Conservation (phyloP, 2,888 invertebrate genomes). For the Orthosia incerta region DNA sequence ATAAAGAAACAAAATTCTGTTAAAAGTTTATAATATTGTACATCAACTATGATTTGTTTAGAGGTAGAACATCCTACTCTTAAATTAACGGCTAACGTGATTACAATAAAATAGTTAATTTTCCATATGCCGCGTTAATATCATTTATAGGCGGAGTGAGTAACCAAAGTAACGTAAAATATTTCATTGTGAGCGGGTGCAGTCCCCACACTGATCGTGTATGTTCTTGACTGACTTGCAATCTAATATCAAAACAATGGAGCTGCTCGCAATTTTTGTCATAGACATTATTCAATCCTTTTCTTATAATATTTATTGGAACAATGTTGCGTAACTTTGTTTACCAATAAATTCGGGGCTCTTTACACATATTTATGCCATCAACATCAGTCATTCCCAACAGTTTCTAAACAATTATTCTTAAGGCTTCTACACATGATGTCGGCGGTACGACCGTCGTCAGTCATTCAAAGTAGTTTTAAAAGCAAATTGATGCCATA, state of each 20-base stretch:
- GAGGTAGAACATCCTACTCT: conserved; percentile 91
- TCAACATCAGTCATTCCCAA: conserved; percentile 24
- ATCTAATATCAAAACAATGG: background rate
- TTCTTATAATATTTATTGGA: conserved; percentile 1
- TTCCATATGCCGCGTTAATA: conserved; percentile 83
- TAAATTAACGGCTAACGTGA: conserved; percentile 88
- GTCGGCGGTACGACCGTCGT: no score
- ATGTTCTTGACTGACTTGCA: background rate
- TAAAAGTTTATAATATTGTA: conserved; percentile 90
- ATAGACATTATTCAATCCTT: background rate
- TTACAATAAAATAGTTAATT: conserved; percentile 85
- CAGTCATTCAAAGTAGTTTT: no score
- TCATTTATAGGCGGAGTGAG: conserved; percentile 88
- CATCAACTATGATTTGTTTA: conserved; percentile 90
- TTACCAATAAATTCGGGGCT: background rate
- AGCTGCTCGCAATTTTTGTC: conserved; percentile 18
- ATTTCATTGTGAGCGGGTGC: conserved; percentile 48
- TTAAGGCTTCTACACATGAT: background rate
- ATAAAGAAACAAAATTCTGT: conserved; percentile 77
- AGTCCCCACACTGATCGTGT: conserved; percentile 1
- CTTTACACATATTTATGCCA: background rate
- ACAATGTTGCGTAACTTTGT: background rate
- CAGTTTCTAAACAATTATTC: conserved; percentile 8
- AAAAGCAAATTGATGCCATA: no score
- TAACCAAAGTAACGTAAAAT: conserved; percentile 76